Base-by-base conservation (phyloP, 2,888 invertebrate genomes). In the Protophormia terraenovae region DNA sequence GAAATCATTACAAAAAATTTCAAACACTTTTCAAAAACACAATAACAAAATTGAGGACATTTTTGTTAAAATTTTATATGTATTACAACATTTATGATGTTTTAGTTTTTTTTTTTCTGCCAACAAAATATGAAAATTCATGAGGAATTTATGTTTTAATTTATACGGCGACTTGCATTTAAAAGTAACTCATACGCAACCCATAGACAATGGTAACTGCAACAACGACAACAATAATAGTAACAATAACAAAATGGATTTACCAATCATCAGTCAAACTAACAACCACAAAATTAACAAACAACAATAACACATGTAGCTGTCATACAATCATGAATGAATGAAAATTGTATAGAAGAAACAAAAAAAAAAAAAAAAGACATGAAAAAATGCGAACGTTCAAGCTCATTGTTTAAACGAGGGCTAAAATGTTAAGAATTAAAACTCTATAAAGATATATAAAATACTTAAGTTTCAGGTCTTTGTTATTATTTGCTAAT, bases 211-310 rank as follows among this genome's bases (percentile, higher is more conserved):
- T 10, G 16, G 29, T 5, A 64, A 58, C 12, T 50, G 53, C n/a
- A 29, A 32, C 14, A 53, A 19, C 8, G 19, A 53, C n/a, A 24
- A 22, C 47, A 60, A 78, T 47, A 12, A 8, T 6, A 38, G 4
- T 35, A 78, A 60, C 27, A 62, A 60, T 67, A 71, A 38, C 38
- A 50, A 79, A 62, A 62, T 73, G 27, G 12, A 80, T 80, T 80
- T 80, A 75, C 67, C 73, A 80, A 80, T 80, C 58, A 67, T 35
- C 73, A 80, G 55, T 60, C 64, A 79, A 80, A 78, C 47, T 35
- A 50, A 62, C 62, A 79, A 62, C 35, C 27, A 71, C 71, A 53
- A 79, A 50, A 60, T 71, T 62, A 79, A 79, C 60, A 38, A 53
- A 78, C 60, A 79, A 45, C 62, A 73, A 55, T 35, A 62, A 67